Conservation (phyloP, 2,113 vertebrate genomes). For the Microcebus murinus region DNA sequence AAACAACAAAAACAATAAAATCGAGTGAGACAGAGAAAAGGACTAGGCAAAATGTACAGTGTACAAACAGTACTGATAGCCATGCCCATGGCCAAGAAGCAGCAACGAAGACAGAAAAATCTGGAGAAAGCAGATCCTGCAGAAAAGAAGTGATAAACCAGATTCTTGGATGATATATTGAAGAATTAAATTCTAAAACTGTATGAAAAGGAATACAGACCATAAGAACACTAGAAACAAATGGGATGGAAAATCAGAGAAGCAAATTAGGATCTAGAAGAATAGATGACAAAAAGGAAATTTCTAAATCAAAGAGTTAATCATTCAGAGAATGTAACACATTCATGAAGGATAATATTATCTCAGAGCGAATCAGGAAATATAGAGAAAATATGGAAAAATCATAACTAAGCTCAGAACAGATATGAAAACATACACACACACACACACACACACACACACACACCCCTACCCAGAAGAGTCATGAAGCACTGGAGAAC, state of each 20-base stretch:
- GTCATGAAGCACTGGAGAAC: background rate
- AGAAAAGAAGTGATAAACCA: background rate
- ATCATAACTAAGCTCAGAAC: background rate
- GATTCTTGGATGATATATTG: background rate
- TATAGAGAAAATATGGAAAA: background rate
- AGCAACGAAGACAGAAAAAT: background rate
- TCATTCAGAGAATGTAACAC: background rate
- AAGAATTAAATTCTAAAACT: slow-evolving; percentile 34
- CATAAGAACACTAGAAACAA: background rate
- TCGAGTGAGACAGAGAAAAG: background rate
- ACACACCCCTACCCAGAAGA: background rate
- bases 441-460: background rate
- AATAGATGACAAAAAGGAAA: background rate
- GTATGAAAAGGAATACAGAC: slow-evolving; percentile 12
- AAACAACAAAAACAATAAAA: slow-evolving; percentile 21
- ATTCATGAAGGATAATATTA: background rate
- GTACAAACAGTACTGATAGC: background rate
- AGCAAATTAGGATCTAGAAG: background rate
- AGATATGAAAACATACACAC: background rate
- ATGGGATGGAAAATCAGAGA: background rate
- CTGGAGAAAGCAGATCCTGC: background rate
- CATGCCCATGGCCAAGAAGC: background rate
- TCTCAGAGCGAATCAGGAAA: slow-evolving; percentile 18
- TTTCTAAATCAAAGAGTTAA: slow-evolving; percentile 5
- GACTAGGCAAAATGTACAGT: background rate